A percentile compares a stretch with the other conserved stretches of the same genome.
These are phyloP conservation scores for Naso thynnoides DNA, from an alignment of 2,797 vertebrate genomes.

Conservation along the genomic window DNA sequence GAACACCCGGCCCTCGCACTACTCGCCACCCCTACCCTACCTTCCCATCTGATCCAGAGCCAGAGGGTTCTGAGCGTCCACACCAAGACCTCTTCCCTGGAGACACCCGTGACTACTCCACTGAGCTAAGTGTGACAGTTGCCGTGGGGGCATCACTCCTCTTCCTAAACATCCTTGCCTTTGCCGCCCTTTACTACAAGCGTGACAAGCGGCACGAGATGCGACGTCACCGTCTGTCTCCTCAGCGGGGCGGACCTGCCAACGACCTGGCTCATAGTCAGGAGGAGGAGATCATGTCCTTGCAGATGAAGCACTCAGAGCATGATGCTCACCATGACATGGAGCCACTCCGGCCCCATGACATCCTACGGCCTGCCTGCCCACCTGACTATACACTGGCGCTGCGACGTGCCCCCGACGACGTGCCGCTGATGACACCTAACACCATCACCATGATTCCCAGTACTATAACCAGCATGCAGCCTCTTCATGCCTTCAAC, in stretches of 20 bases:
- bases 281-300: conserved; percentile 94
- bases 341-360: conserved; percentile 89
- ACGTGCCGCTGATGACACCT: conserved; percentile 92
- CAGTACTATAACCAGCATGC: conserved; percentile 91
- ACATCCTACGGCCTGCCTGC: conserved; percentile 90
- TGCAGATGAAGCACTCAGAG: conserved; percentile 93
- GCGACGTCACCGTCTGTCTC: conserved; percentile 89
- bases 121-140: conserved; percentile 93
- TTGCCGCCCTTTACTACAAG: conserved; percentile 95
- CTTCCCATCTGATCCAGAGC: conserved; percentile 83
- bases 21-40: conserved; percentile 88
- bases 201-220: conserved; percentile 93
- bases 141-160: conserved; percentile 93
- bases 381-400: conserved; percentile 95
- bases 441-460: conserved; percentile 95
- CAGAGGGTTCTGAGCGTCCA: conserved; percentile 81
- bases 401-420: conserved; percentile 91
- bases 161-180: conserved; percentile 96
- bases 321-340: conserved; percentile 90
- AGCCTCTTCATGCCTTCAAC: conserved; percentile 93
- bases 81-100: conserved; percentile 86
- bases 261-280: conserved; percentile 92
- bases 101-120: conserved; percentile 93
- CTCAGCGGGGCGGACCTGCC: conserved; percentile 84
- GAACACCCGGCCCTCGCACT: conserved; percentile 80